Evolutionary conservation across 2,113 vertebrate genomes (phyloP).

Genomic region (Cathartes aura): DNA sequence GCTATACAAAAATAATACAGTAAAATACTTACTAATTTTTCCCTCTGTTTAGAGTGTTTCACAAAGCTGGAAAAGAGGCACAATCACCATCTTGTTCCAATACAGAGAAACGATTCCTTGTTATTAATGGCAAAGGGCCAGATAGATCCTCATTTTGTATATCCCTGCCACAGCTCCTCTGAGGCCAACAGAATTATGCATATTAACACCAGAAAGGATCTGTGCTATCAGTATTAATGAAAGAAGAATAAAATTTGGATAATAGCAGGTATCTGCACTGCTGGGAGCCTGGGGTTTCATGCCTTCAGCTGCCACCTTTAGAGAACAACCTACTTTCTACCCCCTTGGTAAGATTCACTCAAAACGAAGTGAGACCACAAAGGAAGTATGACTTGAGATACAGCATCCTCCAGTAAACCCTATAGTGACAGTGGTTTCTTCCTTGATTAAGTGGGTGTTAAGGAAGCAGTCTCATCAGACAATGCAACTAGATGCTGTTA

Average conservation of each 20-base stretch:
- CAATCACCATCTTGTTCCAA: slow-evolving; percentile 33
- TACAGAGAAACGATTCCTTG: slow-evolving; percentile 10
- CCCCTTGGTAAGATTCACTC: not conserved
- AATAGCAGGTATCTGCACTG: not conserved
- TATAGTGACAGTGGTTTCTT: not conserved
- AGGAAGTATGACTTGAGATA: not conserved
- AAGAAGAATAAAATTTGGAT: not conserved
- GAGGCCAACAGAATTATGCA: not conserved
- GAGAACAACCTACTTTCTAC: not conserved
- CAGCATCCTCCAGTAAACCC: not conserved
- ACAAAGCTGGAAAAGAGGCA: slow-evolving; percentile 15
- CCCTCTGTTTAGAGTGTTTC: not conserved
- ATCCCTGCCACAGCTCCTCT: not conserved
- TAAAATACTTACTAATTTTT: slow-evolving; percentile 21
- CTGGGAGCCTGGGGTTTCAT: not conserved
- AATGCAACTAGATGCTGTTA: not conserved
- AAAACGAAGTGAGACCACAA: not conserved
- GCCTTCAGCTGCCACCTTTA: not conserved
- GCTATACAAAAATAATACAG: slow-evolving; percentile 23
- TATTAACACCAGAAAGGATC: not conserved
- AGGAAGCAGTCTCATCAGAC: not conserved
- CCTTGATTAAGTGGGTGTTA: not conserved
- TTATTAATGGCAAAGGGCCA: slow-evolving; percentile 42
- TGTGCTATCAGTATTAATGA: not conserved
- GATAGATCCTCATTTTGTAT: not conserved